Evolutionary conservation across 2,888 invertebrate species (phyloP).

Genomic region (Meta bourneti): DNA sequence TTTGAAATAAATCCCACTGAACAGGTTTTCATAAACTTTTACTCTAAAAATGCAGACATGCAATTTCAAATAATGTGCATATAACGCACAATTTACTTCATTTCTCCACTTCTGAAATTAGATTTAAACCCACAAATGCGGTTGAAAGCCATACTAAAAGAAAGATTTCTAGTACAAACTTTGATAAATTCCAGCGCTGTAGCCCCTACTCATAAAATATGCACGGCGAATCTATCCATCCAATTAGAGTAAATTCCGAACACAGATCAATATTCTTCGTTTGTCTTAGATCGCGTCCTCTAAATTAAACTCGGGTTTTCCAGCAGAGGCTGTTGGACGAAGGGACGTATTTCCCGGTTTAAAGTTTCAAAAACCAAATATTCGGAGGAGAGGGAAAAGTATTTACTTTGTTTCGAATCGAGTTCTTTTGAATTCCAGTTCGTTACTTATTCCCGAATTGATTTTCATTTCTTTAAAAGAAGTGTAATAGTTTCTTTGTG

Average conservation of each 20-base stretch:
- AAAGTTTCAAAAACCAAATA: neutral
- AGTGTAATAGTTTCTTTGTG: neutral
- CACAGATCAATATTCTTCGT: slow-evolving; percentile 18
- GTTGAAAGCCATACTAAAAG: too few species aligned
- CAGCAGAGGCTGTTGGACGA: slow-evolving; percentile 9
- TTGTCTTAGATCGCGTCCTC: slow-evolving; percentile 18
- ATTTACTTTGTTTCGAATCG: neutral
- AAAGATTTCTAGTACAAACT: too few species aligned
- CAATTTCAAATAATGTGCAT: too few species aligned
- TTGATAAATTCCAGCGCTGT: too few species aligned
- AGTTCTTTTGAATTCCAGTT: slow-evolving; percentile 10
- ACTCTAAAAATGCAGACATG: too few species aligned
- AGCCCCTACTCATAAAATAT: neutral
- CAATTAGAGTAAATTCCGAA: slow-evolving; percentile 29
- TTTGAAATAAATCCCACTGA: too few species aligned
- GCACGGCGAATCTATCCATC: neutral
- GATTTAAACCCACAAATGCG: too few species aligned
- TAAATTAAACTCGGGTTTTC: slow-evolving; percentile 17
- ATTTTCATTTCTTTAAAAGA: slow-evolving; percentile 3
- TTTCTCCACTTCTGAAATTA: too few species aligned
- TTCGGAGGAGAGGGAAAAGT: neutral
- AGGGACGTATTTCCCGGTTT: neutral
- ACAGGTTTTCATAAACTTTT: too few species aligned
- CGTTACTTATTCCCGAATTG: neutral
- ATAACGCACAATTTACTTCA: too few species aligned